phyloP scores from a whole-genome alignment of 2,797 vertebrate genomes.

The Cuniculus paca region DNA sequence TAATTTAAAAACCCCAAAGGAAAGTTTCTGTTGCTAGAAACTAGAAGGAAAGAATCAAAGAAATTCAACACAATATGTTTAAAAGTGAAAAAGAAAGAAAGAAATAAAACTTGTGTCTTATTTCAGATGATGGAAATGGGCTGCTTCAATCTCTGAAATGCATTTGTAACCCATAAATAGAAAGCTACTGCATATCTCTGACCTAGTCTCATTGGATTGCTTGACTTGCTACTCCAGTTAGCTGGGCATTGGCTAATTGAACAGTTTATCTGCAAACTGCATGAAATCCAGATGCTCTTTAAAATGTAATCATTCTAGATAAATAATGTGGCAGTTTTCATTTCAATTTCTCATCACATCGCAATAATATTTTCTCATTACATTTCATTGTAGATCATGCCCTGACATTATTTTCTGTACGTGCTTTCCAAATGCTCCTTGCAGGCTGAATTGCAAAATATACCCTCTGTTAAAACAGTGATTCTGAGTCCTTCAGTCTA shows the following conservation, averaged over 20 bases:
- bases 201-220: constrained; percentile 60
- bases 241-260: constrained; percentile 70
- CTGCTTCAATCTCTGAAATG: constrained; percentile 56
- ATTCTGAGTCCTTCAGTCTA: neutral
- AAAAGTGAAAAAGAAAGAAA: constrained; percentile 30
- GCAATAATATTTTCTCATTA: constrained; percentile 69
- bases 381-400: constrained; percentile 58
- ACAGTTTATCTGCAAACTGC: constrained; percentile 64
- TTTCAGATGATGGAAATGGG: constrained; percentile 29
- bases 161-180: constrained; percentile 52
- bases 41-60: neutral
- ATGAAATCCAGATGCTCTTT: constrained; percentile 65
- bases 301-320: constrained; percentile 68
- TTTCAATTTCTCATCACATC: constrained; percentile 70
- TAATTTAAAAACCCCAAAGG: neutral
- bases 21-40: neutral
- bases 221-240: constrained; percentile 68
- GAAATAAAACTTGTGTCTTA: neutral
- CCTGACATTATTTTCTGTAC: constrained; percentile 60
- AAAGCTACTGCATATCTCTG: constrained; percentile 62
- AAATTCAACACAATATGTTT: neutral
- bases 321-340: constrained; percentile 64
- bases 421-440: constrained; percentile 48
- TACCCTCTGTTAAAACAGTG: neutral
- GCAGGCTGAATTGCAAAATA: neutral